phyloP scores from a whole-genome alignment of 2,797 vertebrate genomes.

The Mionectes olivaceus region DNA sequence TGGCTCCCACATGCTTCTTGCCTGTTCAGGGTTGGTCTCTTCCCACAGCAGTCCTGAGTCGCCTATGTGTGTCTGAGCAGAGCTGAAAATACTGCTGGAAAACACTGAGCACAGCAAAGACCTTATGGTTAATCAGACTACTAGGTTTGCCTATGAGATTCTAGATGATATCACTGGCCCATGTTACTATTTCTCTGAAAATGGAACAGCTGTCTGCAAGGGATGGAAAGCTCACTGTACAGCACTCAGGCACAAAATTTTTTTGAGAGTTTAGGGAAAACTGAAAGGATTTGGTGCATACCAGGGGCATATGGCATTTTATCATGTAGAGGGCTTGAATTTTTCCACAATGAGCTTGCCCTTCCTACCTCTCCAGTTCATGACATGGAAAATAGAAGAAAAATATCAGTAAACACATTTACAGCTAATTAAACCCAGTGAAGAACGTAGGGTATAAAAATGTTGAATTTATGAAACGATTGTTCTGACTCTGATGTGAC shows the following conservation, averaged over 20 bases:
- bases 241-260: not conserved
- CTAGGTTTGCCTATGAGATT: not conserved
- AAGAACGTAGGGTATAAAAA: not conserved
- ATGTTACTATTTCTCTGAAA: not conserved
- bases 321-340: not conserved
- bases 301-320: not conserved
- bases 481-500: not conserved
- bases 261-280: not conserved
- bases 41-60: not conserved
- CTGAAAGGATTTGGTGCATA: not conserved
- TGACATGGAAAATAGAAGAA: not conserved
- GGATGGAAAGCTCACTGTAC: not conserved
- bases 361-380: not conserved
- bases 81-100: not conserved
- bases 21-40: not conserved
- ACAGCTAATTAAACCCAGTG: conserved; percentile 15
- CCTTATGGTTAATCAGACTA: not conserved
- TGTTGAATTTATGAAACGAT: not conserved
- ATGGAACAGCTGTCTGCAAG: not conserved
- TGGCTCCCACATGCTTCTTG: accelerated
- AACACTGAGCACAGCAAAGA: accelerated
- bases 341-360: not conserved
- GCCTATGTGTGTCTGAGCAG: not conserved
- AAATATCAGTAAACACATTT: conserved; percentile 10
- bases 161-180: not conserved